Base-by-base conservation (phyloP, 2,113 vertebrate genomes). In the Atrichornis clamosus region DNA sequence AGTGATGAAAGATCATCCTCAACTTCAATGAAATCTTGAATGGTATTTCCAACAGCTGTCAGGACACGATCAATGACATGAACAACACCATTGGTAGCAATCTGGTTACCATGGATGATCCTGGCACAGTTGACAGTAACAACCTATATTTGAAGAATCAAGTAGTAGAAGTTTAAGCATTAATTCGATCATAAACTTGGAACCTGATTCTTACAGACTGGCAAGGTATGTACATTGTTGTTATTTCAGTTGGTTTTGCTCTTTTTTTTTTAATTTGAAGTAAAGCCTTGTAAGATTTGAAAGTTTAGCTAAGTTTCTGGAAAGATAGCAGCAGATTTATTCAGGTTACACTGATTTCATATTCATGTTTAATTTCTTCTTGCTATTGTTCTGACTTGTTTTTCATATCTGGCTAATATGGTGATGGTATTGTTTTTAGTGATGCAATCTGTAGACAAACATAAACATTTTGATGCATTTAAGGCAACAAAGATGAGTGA, bases 81-180 rank as follows among this genome's bases (percentile, higher is more conserved):
- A 37, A 99, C 99, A 32, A 99, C 99, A 30, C 99, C 99, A 58
- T 99, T 99, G 82, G 99, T 99, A 78, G 99, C 98, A 74, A 99
- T 98, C 95, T 99, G 99, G 94, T 99, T 99, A 12, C 98, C 99
- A 23, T 99, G 98, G 93, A 99, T 99, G 73, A 99, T 91, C 95
- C 99, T 98, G 83, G 99, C 99, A 46, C 99, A 99, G 97, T 99
- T 99, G 72, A 99, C 99, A 5, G 99, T 99, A 91, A 99, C 99
- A 41, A 99, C 98, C 99, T 99, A 23, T 74, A 78, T 94, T 94
- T 63, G 60, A 94, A 86, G 37, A 95, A 94, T 58, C 10, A 65
- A 64, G 42, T 6, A 64, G 19, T 4, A 86, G 27, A 94, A 75
- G 33, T 77, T 35, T 81, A 88, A 93, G 9, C 19, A 39, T 39